Percentiles rank a stretch among this genome's conserved stretches.
phyloP scores from a whole-genome alignment of 2,113 vertebrate genomes.

The Tricholaema leucomelas region DNA sequence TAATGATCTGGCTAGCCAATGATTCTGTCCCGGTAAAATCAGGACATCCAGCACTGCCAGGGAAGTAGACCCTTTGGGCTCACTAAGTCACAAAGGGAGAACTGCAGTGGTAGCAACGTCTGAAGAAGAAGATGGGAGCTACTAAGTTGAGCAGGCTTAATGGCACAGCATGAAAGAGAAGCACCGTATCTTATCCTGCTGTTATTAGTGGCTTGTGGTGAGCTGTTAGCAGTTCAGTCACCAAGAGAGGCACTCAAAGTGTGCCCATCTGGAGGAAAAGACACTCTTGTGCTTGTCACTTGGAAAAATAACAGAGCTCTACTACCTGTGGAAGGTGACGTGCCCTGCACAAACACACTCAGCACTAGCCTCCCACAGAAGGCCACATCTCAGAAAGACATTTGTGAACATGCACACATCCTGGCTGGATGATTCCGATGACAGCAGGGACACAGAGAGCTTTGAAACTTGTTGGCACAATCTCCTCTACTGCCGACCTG shows the following conservation, averaged over 20 bases:
- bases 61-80: not conserved
- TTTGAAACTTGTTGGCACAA: not conserved
- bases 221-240: not conserved
- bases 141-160: too few species aligned
- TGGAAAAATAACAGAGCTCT: not conserved
- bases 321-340: not conserved
- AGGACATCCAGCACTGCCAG: not conserved
- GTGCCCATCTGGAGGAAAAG: not conserved
- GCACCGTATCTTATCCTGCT: accelerated
- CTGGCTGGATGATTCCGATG: not conserved
- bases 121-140: not conserved
- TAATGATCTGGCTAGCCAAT: not conserved
- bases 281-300: not conserved
- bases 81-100: not conserved
- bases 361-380: accelerated
- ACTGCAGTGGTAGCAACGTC: not conserved
- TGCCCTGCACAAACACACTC: not conserved
- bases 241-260: not conserved
- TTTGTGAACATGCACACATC: not conserved
- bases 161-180: not conserved
- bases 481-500: not conserved
- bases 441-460: not conserved
- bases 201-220: not conserved
- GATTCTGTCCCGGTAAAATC: not conserved
- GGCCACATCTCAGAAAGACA: not conserved